These are phyloP conservation scores for Sphenodon punctatus DNA, from an alignment of 2,797 vertebrate species.

Conservation along the genomic window DNA sequence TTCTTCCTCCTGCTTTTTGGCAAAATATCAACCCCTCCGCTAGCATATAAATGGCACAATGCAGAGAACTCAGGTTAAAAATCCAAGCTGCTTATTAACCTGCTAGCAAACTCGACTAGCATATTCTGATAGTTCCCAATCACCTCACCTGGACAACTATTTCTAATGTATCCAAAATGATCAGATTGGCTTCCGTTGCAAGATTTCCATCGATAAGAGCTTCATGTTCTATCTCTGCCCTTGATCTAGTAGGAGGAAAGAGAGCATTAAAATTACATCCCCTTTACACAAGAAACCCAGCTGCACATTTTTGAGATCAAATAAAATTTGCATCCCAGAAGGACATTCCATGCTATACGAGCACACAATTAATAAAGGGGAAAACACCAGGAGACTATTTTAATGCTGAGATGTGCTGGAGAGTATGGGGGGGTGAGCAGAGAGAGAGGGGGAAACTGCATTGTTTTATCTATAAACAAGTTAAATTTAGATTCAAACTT, in stretches of 20 bases:
- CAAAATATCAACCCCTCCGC: neutral
- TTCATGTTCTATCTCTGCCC: conserved; percentile 97
- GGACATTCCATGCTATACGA: neutral
- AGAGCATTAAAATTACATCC: conserved; percentile 13
- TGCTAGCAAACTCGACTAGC: too few relatives aligned
- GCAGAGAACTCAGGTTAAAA: neutral
- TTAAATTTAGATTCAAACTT: conserved; percentile 26
- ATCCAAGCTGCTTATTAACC: neutral
- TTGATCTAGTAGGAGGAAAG: conserved; percentile 80
- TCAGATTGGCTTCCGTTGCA: conserved; percentile 95
- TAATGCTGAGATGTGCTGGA: neutral
- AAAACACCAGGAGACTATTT: conserved; percentile 30
- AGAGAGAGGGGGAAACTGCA: neutral
- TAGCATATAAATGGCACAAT: neutral
- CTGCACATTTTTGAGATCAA: neutral
- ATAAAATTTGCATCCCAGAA: neutral
- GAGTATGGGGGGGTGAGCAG: neutral
- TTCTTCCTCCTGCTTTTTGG: too few relatives aligned
- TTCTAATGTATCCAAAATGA: conserved; percentile 95
- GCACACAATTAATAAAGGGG: neutral
- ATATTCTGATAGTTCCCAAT: neutral
- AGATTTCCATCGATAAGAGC: conserved; percentile 97
- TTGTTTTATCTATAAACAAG: conserved; percentile 14
- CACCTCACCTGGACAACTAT: conserved; percentile 93
- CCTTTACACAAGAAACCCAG: neutral